Percentiles rank a stretch among this genome's conserved stretches.
phyloP scores from a whole-genome alignment of 1,140 invertebrate genomes.

The Neodiprion lecontei region DNA sequence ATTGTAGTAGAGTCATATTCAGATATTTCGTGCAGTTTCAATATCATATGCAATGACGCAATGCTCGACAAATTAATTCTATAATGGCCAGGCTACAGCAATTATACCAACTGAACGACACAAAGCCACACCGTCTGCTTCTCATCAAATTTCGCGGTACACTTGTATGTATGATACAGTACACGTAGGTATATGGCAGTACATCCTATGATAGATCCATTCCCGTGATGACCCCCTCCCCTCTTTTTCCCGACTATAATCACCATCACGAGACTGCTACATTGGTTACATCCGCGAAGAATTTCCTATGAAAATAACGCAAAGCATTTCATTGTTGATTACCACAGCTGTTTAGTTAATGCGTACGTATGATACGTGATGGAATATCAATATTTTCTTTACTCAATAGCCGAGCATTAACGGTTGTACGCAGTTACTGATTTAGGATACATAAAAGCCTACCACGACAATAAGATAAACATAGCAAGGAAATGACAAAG shows the following conservation, averaged over 20 bases:
- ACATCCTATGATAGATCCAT: too few species aligned
- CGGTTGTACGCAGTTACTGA: not conserved
- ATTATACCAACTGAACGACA: constrained; percentile 36
- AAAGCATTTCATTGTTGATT: too few species aligned
- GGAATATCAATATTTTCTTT: too few species aligned
- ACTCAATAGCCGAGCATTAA: not conserved
- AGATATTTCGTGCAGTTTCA: not conserved
- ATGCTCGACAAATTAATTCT: constrained; percentile 49
- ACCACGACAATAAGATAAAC: not conserved
- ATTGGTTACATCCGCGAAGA: too few species aligned
- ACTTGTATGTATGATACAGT: not conserved
- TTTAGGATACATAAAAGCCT: not conserved
- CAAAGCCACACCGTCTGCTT: constrained; percentile 46
- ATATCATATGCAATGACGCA: constrained; percentile 26
- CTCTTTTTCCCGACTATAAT: too few species aligned
- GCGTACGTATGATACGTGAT: not conserved
- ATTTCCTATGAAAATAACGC: too few species aligned
- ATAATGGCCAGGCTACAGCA: constrained; percentile 44
- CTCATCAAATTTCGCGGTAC: constrained; percentile 31
- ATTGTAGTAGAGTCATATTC: too few species aligned
- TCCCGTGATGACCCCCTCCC: too few species aligned
- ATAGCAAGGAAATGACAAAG: not conserved
- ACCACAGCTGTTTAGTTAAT: too few species aligned
- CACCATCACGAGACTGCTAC: too few species aligned
- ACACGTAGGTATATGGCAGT: not conserved